Evolutionary conservation across 1,140 invertebrate species (phyloP).

Genomic region (Dendrolimus kikuchii): DNA sequence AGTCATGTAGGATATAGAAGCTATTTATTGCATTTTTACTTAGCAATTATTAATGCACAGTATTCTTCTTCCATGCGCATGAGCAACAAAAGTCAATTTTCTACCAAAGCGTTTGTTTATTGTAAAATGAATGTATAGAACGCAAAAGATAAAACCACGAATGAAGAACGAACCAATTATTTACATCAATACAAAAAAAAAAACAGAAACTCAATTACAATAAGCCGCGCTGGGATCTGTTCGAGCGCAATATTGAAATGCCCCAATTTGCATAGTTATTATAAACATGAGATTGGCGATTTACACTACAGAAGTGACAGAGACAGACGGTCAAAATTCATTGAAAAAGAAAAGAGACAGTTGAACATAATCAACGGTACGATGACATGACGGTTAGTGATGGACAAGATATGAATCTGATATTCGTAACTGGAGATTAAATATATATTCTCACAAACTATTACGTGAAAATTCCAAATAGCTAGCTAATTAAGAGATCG

Average conservation of each 20-base stretch:
- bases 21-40: too few relatives aligned
- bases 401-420: too few relatives aligned
- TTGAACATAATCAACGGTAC: slow-evolving; percentile 12
- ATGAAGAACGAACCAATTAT: slow-evolving; percentile 16
- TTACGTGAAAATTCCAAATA: too few relatives aligned
- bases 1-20: too few relatives aligned
- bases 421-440: too few relatives aligned
- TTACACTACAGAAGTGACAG: slow-evolving; percentile 22
- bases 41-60: too few relatives aligned
- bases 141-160: not conserved
- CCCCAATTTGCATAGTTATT: slow-evolving; percentile 57
- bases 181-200: slow-evolving; percentile 34
- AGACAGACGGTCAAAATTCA: slow-evolving; percentile 18
- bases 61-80: too few relatives aligned
- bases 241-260: slow-evolving; percentile 51
- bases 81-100: not conserved
- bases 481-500: too few relatives aligned
- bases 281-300: slow-evolving; percentile 42
- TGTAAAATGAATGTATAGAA: too few relatives aligned
- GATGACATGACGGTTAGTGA: slow-evolving; percentile 2
- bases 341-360: slow-evolving; percentile 17
- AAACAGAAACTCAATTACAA: slow-evolving; percentile 43
- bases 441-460: too few relatives aligned
- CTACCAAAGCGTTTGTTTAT: too few relatives aligned
- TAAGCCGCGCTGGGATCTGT: slow-evolving; percentile 32